Base-by-base conservation (phyloP, 2,113 vertebrate genomes). In the Daubentonia madagascariensis region DNA sequence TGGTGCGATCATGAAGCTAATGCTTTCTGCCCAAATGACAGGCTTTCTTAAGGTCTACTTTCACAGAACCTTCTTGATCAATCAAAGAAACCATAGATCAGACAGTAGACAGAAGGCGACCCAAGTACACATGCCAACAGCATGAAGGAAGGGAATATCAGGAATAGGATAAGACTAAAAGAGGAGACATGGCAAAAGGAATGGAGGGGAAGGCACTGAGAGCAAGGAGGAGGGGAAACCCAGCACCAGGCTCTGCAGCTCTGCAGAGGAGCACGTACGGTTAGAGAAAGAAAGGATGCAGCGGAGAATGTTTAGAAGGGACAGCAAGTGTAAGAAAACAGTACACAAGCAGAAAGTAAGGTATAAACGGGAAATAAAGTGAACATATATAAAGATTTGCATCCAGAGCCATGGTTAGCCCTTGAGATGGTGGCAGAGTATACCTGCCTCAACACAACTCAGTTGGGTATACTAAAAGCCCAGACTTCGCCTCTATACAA, bases 201-300 rank as follows among this genome's bases (percentile, higher is more conserved):
- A 5, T 3, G 0, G 28, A 25, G 12, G 68, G 57, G 78, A 54
- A 93, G 85, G 40, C 28, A 5, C 22, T 25, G 50, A 43, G 7
- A 1, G 3, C 6, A 8, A 43, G 61, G 8, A 63, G 35, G 10
- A 67, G 20, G 13, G 0, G 40, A 85, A 32, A 50, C 13, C 70
- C 1, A 17, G 70, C 37, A n/a, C 22, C 23, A 32, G 5, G 0
- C 0, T 48, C 61, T 25, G 2, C 22, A n/a, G 22, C 2, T 0
- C 25, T 81, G n/a, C n/a, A n/a, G n/a, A 22, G 32, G 5, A 25
- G 70, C 43, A 22, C 0, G n/a, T 0, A 50, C n/a, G 45, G 14
- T 17, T 6, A 20, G 32, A 89, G 48, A 50, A 78, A 50, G 37
- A 32, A 83, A 48, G 1, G 61, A 11, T 30, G 22, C 14, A 13